Evolutionary conservation across 2,888 invertebrate species (phyloP).

Genomic region (Napeogenes inachia): DNA sequence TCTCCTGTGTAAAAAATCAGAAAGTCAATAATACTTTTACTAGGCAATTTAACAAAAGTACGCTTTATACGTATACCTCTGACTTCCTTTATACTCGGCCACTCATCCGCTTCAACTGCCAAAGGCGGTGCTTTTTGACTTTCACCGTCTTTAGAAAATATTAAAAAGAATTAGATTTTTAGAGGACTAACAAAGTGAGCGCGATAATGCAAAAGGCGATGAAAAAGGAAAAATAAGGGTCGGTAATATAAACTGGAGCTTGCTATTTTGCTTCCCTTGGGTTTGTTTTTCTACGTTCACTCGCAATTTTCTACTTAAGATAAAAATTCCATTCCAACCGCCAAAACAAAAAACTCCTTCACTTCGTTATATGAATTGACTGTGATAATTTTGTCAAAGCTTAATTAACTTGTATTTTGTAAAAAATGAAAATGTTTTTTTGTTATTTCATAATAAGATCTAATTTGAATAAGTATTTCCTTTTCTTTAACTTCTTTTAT

Average conservation of each 20-base stretch:
- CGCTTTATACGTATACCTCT: constrained; percentile 46
- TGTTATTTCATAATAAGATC: background rate
- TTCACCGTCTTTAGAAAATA: constrained; percentile 52
- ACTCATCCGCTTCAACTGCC: constrained; percentile 62
- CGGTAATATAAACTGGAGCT: constrained; percentile 27
- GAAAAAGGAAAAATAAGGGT: constrained; percentile 26
- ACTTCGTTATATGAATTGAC: constrained; percentile 21
- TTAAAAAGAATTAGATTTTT: constrained; percentile 14
- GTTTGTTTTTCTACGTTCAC: constrained; percentile 28
- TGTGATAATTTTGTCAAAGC: constrained; percentile 22
- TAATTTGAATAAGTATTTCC: constrained; percentile 1
- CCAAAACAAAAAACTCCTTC: constrained; percentile 22
- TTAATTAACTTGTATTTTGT: constrained; percentile 15
- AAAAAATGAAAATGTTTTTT: background rate
- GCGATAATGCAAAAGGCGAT: constrained; percentile 28
- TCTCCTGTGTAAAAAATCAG: constrained; percentile 46
- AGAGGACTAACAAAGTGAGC: constrained; percentile 17
- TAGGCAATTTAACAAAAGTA: constrained; percentile 1
- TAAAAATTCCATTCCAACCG: constrained; percentile 25
- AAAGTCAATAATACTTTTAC: constrained; percentile 4
- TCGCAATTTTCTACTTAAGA: constrained; percentile 25
- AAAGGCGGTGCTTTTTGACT: constrained; percentile 48
- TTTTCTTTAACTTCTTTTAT: background rate
- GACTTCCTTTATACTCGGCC: constrained; percentile 70
- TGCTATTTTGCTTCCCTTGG: constrained; percentile 28